These are phyloP conservation scores for Isoperla grammatica DNA, from an alignment of 2,888 invertebrate species.

Conservation along the genomic window DNA sequence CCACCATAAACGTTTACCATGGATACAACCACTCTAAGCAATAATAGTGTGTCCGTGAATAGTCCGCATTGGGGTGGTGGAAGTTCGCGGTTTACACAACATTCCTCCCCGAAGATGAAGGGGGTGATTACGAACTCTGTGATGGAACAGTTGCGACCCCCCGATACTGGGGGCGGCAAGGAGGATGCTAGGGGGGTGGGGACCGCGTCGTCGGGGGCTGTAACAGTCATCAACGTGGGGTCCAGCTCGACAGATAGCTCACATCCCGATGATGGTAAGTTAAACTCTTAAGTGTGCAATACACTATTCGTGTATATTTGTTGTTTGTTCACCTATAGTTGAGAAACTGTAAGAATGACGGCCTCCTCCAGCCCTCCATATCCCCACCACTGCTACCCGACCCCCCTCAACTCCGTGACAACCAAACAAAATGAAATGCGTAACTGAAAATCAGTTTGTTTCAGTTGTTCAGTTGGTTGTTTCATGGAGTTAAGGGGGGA, in stretches of 20 bases:
- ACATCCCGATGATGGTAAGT: conserved; percentile 17
- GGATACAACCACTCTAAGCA: conserved; percentile 18
- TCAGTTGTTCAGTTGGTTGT: no score
- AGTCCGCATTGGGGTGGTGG: conserved; percentile 20
- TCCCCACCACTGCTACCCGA: no score
- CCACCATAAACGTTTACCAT: conserved; percentile 16
- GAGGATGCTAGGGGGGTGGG: neutral
- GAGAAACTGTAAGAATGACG: no score
- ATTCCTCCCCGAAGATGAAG: conserved; percentile 19
- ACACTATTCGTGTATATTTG: no score
- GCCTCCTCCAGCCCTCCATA: no score
- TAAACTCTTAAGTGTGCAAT: no score
- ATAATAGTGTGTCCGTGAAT: conserved; percentile 22
- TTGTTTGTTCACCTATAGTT: no score
- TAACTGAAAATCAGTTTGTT: no score
- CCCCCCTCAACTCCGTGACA: no score
- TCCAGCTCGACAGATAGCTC: conserved; percentile 7
- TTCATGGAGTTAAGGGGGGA: no score
- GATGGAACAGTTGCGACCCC: conserved; percentile 22
- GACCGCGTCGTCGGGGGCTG: conserved; percentile 33
- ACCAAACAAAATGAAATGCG: no score
- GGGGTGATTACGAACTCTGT: conserved; percentile 21
- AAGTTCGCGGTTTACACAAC: conserved; percentile 18
- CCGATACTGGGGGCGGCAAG: conserved; percentile 19
- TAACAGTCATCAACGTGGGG: conserved; percentile 29